Evolutionary conservation across 2,797 vertebrate species (phyloP).

Genomic region (Podarcis lilfordi): DNA sequence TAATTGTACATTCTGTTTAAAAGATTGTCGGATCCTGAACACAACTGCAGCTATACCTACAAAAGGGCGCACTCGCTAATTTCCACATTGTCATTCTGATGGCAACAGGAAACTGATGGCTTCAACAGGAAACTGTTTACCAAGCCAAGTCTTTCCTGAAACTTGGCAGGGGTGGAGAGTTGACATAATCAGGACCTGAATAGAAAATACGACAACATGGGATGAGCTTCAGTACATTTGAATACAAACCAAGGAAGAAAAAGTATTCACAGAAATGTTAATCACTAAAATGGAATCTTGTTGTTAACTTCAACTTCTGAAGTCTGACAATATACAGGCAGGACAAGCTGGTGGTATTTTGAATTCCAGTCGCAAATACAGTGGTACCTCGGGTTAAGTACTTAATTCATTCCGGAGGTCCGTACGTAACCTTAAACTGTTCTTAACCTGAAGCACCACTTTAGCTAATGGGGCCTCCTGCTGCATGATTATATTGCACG

Average conservation of each 20-base stretch:
- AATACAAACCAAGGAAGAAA: neutral
- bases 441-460: no score
- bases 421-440: no score
- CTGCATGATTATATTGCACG: no score
- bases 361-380: neutral
- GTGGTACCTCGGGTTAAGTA: no score
- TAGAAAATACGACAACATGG: accelerated
- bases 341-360: neutral
- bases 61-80: neutral
- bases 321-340: neutral
- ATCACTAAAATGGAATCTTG: neutral
- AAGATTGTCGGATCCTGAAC: neutral
- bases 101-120: neutral
- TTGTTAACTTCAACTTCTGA: neutral
- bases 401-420: no score
- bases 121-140: neutral
- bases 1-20: neutral
- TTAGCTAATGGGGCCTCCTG: no score
- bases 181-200: neutral
- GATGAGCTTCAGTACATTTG: slow-evolving; percentile 2
- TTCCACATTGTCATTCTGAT: neutral
- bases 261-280: neutral
- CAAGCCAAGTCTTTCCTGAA: neutral
- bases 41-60: neutral
- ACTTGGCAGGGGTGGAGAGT: neutral